Evolutionary conservation across 92 coral and sea anemone species (phyloP), one percentile per base, ranked within the genome.

Genomic region (Heteractis magnifica): DNA sequence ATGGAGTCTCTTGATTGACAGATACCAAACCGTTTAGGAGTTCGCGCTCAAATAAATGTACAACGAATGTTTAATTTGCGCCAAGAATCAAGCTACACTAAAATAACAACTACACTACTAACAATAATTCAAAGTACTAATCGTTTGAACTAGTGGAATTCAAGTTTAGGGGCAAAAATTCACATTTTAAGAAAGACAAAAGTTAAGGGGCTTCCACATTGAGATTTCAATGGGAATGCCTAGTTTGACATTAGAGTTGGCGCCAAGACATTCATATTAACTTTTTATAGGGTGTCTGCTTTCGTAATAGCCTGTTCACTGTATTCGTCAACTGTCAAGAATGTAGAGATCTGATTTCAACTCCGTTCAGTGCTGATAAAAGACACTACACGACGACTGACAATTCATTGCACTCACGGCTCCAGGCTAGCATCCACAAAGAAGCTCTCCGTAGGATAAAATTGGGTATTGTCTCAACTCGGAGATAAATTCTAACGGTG

Each of bases 11-110:
- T 16, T 8, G 73, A 19, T 4, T 6, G 49, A 68, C 49, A 9
- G 23, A 48, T 26, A 65, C 20, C 11, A 23, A 9, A 7, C 0
- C 10, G 49, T 3, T 68, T 68, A 34, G 44, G 44, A 34, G 44
- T 68, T 68, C 73, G 41, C 73, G 73, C 73, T 26, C 73, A 68
- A 68, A 68, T 21, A 68, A 68, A 68, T 68, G 49, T 68, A 68
- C 10, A 10, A 8, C 44, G 44, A 34, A 34, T 34, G 44, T 34
- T 0, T 34, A 34, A 4, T 23, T 23, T 13, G 73, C 73, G 73
- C 73, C 73, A 19, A 64, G 26, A 4, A 7, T 10, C 5, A 6
- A 64, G 9, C 73, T 68, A 68, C 44, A 26, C 8, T 26, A 41
- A 20, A 68, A 68, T 4, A 12, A 26, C 6, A 68, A 21, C 49